Conservation (phyloP, 2,888 invertebrate species). For the Venustoraphidia nigricollis region DNA sequence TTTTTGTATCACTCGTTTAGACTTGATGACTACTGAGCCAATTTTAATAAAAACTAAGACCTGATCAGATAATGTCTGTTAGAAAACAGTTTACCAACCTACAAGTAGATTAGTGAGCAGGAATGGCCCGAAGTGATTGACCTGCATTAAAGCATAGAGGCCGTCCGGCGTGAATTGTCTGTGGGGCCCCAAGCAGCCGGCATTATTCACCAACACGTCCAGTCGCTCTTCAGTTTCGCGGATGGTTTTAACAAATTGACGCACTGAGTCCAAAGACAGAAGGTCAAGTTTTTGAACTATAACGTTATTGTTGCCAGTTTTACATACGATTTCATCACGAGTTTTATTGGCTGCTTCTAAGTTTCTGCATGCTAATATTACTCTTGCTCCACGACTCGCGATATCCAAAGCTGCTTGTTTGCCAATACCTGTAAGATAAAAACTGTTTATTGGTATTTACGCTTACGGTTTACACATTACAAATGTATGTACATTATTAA, state of each 20-base stretch:
- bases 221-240: conserved; percentile 35
- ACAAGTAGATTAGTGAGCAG: conserved; percentile 48
- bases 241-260: conserved; percentile 46
- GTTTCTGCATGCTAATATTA: conserved; percentile 37
- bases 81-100: conserved; percentile 18
- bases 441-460: too few relatives aligned
- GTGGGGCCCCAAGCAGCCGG: conserved; percentile 34
- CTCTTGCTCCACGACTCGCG: conserved; percentile 32
- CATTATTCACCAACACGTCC: conserved; percentile 50
- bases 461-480: too few relatives aligned
- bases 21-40: too few relatives aligned
- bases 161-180: conserved; percentile 43
- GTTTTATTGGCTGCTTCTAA: conserved; percentile 20
- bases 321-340: conserved; percentile 21
- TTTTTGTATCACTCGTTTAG: too few relatives aligned
- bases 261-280: conserved; percentile 36
- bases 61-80: too few relatives aligned
- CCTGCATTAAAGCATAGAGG: conserved; percentile 46
- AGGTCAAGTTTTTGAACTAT: conserved; percentile 33
- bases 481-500: too few relatives aligned
- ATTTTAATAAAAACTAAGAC: too few relatives aligned
- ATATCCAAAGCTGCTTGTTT: conserved; percentile 28
- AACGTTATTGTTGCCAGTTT: conserved; percentile 25
- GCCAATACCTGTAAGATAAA: conserved; percentile 23
- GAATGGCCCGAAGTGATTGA: conserved; percentile 59